A percentile compares a stretch with the other conserved stretches of the same genome.
Conservation (phyloP, 2,888 invertebrate species). For the Syritta pipiens region DNA sequence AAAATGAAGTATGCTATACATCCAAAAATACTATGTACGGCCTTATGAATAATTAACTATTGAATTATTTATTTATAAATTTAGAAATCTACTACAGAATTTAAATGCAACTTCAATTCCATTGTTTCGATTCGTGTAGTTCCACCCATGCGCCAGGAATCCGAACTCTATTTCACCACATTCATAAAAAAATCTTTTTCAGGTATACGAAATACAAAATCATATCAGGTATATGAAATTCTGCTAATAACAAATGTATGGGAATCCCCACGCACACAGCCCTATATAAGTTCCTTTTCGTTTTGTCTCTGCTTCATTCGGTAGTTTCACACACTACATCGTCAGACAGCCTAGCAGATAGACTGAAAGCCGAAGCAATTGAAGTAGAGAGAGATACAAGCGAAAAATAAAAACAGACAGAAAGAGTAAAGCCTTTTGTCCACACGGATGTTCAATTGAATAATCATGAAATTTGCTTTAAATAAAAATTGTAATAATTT, state of each 20-base stretch:
- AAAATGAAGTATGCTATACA: too few relatives aligned
- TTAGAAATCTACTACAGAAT: too few relatives aligned
- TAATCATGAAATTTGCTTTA: slow-evolving; percentile 79
- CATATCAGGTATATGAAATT: too few relatives aligned
- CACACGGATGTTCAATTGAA: slow-evolving; percentile 72
- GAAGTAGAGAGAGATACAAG: slow-evolving; percentile 17
- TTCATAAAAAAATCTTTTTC: too few relatives aligned
- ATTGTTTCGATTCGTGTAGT: too few relatives aligned
- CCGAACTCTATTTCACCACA: too few relatives aligned
- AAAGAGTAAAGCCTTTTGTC: slow-evolving; percentile 66
- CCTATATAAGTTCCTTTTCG: not conserved
- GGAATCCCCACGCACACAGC: not conserved
- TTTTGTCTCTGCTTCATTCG: not conserved
- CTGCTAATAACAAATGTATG: not conserved
- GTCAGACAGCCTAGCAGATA: slow-evolving; percentile 23
- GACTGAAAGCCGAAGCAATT: not conserved
- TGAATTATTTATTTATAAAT: too few relatives aligned
- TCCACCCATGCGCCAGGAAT: too few relatives aligned
- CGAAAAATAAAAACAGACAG: slow-evolving; percentile 51
- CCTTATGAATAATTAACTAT: too few relatives aligned
- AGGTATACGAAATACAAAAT: too few relatives aligned
- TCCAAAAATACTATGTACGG: too few relatives aligned
- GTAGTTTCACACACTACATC: slow-evolving; percentile 25
- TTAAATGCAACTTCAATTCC: too few relatives aligned
- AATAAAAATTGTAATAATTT: slow-evolving; percentile 75